Evolutionary conservation across 2,113 vertebrate species (phyloP).

Genomic region (Menura novaehollandiae): DNA sequence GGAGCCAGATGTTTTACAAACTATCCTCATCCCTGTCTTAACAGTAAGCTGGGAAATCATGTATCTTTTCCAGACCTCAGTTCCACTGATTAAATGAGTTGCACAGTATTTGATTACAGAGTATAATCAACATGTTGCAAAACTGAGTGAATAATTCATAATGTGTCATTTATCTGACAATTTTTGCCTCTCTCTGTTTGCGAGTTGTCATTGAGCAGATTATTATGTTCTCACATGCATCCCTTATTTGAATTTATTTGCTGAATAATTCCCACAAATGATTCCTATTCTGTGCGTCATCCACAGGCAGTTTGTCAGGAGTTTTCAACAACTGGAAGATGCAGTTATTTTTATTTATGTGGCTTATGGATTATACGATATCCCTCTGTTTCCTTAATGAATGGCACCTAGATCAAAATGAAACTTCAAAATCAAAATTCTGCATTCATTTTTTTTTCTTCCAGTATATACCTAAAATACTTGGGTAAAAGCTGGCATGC

Average conservation of each 20-base stretch:
- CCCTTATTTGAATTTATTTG: conserved; percentile 42
- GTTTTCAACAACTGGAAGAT: background rate
- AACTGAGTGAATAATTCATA: conserved; percentile 60
- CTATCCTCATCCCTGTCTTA: background rate
- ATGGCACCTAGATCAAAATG: background rate
- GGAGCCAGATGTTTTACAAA: background rate
- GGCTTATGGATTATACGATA: background rate
- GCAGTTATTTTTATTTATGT: background rate
- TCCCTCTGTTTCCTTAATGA: background rate
- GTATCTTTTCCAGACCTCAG: background rate
- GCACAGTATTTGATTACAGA: conserved; percentile 33
- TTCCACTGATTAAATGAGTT: background rate
- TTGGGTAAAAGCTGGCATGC: background rate
- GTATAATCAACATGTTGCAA: conserved; percentile 33
- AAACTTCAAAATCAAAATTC: background rate
- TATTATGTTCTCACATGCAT: conserved; percentile 43
- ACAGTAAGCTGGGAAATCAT: background rate
- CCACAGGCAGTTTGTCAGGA: background rate
- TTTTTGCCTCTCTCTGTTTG: conserved; percentile 46
- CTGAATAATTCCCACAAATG: background rate
- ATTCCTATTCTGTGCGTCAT: background rate
- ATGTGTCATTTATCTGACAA: conserved; percentile 49
- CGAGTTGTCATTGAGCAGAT: conserved; percentile 18
- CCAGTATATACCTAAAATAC: background rate
- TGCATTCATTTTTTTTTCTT: background rate